Base-by-base conservation (phyloP, 2,797 vertebrate genomes). In the Lepilemur ruficaudatus region DNA sequence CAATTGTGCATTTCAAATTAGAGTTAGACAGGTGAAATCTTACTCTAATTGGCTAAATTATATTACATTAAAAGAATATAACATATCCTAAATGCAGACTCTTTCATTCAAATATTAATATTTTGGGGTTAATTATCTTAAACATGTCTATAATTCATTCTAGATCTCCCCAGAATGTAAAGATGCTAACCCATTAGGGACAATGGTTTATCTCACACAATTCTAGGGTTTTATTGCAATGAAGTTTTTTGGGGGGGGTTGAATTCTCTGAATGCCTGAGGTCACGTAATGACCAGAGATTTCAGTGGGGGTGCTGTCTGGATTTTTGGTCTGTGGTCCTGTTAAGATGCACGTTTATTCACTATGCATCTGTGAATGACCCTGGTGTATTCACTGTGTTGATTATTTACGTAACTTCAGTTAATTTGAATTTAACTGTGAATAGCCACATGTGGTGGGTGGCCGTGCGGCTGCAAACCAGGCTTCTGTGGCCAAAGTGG, bases 41-140 rank as follows among this genome's bases (percentile, higher is more conserved):
- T 90, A n/a, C 22, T 52, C 76, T 70, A 75, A 48, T 23, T 93
- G 76, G 83, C 52, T 82, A 46, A 13, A 43, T 89, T 80, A 65
- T 13, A 5, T 50, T n/a, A 48, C 35, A n/a, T 57, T 67, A 35
- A 90, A 73, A 79, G 41, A 61, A 67, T 82, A 65, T 89, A 70
- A 89, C 93, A 41, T 81, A 61, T 59, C 57, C 41, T 22, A 79
- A 94, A 81, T 41, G 15, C 17, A 61, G 2, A 46, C 55, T 32
- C 8, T 91, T 79, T 83, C 65, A 70, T 76, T 67, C 76, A 76
- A n/a, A 85, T 43, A 57, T 55, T 72, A 81, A 15, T 52, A 43
- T 55, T 46, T 32, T 52, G n/a, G 17, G 30, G 55, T 94, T 95
- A n/a, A 84, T 81, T n/a, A 90, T 80, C 85, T 81, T 76, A 81